These are phyloP conservation scores for Tillus elongatus DNA, from an alignment of 2,888 invertebrate genomes.

Conservation along the genomic window DNA sequence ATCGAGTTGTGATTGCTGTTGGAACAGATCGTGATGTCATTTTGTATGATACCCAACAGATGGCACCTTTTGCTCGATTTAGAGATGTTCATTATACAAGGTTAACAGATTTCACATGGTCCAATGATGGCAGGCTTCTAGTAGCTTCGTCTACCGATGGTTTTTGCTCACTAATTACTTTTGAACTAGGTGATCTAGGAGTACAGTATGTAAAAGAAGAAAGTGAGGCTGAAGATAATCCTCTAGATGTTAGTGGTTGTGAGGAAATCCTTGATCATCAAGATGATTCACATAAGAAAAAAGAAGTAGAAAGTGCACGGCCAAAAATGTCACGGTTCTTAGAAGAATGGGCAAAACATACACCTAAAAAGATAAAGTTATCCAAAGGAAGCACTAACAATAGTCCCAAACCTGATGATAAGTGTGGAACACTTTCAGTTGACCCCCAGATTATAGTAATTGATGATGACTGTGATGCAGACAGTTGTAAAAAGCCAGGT, in stretches of 20 bases:
- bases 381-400: no score
- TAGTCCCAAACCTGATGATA: conserved; percentile 3
- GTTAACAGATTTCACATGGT: conserved; percentile 83
- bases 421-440: no score
- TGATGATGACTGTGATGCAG: no score
- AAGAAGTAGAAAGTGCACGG: conserved; percentile 18
- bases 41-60: conserved; percentile 81
- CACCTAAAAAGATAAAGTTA: conserved; percentile 21
- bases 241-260: conserved; percentile 27
- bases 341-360: conserved; percentile 34
- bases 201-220: conserved; percentile 44
- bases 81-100: conserved; percentile 85
- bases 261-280: conserved; percentile 17
- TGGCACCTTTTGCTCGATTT: conserved; percentile 66
- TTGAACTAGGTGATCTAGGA: conserved; percentile 66
- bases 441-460: no score
- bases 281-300: conserved; percentile 13
- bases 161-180: conserved; percentile 76
- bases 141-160: conserved; percentile 83
- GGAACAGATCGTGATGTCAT: conserved; percentile 80
- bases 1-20: conserved; percentile 83
- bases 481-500: no score
- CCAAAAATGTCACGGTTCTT: conserved; percentile 33
- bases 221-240: conserved; percentile 33
- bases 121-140: conserved; percentile 65